Base-by-base conservation (phyloP, 2,113 vertebrate genomes). In the Podarcis muralis region DNA sequence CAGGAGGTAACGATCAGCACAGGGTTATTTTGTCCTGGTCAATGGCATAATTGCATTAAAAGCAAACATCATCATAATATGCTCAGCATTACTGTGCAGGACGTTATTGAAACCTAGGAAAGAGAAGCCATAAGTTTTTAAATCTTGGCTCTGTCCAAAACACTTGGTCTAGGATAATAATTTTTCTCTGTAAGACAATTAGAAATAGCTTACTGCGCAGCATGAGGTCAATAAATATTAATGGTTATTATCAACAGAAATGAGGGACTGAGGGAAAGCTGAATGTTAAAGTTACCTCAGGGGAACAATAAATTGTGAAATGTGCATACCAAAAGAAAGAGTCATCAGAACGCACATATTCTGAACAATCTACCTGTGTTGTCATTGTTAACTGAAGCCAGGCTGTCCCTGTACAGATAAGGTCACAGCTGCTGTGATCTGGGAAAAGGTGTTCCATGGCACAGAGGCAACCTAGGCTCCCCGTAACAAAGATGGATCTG, bases 191-290 rank as follows among this genome's bases (percentile, higher is more conserved):
- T 23, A 25, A 65, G 68, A 66, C 71, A 81, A 78, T 74, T 69
- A 66, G 16, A 84, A 74, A 87, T 75, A 20, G 4, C 84, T 87
- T 90, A 81, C 68, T 90, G 37, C 40, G 81, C 65, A 79, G 57
- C 4, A n/a, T 68, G n/a, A 84, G 40, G 57, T 90, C 68, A 81
- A 62, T 59, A 76, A 53, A 84, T 78, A 84, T 30, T 37, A 87
- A 62, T 57, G 5, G 1, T 9, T 82, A 66, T 87, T 40, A 62
- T 68, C 11, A 76, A 83, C 27, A 43, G 27, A 65, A 79, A 68
- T 86, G 65, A 62, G 0, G 66, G 65, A 72, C 15, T 72, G 2
- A 35, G 0, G 1, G 27, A 71, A n/a, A 85, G 72, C 13, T 62
- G 27, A 62, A 53, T 1, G 2, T 81, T 65, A 89, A 71, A 65